Evolutionary conservation across 2,888 invertebrate species (phyloP).

Genomic region (Euplexia lucipara): DNA sequence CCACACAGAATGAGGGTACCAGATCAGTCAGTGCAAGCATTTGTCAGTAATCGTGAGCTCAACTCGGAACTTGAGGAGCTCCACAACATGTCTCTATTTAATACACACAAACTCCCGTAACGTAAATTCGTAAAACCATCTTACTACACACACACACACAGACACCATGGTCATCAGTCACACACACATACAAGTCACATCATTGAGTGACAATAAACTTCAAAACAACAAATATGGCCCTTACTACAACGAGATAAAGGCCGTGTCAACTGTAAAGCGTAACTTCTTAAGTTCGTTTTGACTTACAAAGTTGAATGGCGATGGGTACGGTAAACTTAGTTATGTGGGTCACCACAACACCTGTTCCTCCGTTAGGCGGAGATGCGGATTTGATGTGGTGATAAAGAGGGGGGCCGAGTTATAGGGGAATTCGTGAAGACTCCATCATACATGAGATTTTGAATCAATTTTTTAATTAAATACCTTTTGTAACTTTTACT

Average conservation of each 20-base stretch:
- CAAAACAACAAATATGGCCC: neutral
- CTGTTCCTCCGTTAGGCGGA: slow-evolving; percentile 20
- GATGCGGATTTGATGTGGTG: slow-evolving; percentile 7
- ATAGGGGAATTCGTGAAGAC: neutral
- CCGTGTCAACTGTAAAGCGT: neutral
- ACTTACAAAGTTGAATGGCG: neutral
- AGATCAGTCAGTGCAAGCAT: too few relatives aligned
- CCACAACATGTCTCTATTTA: too few relatives aligned
- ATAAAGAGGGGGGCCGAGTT: neutral
- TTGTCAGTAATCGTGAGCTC: too few relatives aligned
- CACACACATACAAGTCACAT: neutral
- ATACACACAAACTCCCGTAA: slow-evolving; percentile 22
- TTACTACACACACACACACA: neutral
- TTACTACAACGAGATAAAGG: neutral
- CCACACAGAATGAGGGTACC: too few relatives aligned
- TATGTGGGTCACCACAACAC: slow-evolving; percentile 26
- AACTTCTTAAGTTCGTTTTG: neutral
- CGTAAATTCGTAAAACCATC: slow-evolving; percentile 5
- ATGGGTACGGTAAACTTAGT: slow-evolving; percentile 18
- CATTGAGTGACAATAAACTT: neutral
- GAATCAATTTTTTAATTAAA: too few relatives aligned
- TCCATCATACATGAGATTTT: neutral
- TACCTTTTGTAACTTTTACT: too few relatives aligned
- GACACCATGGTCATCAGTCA: neutral
- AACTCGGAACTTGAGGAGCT: too few relatives aligned